Base-by-base conservation (phyloP, 2,113 vertebrate species). In the Gallinago paraguaiae region DNA sequence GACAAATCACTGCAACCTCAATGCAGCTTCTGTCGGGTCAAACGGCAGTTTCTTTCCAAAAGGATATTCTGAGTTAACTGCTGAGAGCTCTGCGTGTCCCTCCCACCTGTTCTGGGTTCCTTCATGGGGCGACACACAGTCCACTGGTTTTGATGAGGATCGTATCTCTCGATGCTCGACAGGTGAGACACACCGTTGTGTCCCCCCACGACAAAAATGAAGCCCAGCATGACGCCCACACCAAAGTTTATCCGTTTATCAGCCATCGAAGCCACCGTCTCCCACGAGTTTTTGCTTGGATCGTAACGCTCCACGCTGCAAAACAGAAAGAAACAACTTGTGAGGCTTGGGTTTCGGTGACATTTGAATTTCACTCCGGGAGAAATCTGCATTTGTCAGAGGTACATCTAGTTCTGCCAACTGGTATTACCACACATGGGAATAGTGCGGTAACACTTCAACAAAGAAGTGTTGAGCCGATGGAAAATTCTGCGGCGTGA, bases 211-310 rank as follows among this genome's bases (percentile, higher is more conserved):
- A 99, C 99, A 77, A 99, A 99, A 95, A 99, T 99, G 97, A 99
- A 99, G 87, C 99, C 99, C 74, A 99, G 98, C 99, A 99, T 99
- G 67, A 99, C 99, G 1, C 99, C 99, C 1, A 99, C 99, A 4
- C 99, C 99, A 20, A 99, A 99, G 98, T 99, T 99, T 83, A 99
- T 99, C 76, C 99, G 98, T 86, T 99, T 99, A 82, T 99, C 99
- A 30, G 99, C 99, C 99, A 99, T 99, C 39, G 99, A 98, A 68
- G 99, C 99, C 54, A 99, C 99, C 65, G 99, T 98, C 97, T 99
- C 99, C 99, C 99, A 99, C 14, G 98, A 98, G 86, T 99, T 99
- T 90, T 99, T 99, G 97, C 99, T 99, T 2, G 99, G 98, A 88
- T 99, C 99, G 7, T 99, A 99, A 67, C 99, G 98, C 67, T 99